Evolutionary conservation across 2,797 vertebrate species (phyloP).

Genomic region (Melanotaenia boesemani): DNA sequence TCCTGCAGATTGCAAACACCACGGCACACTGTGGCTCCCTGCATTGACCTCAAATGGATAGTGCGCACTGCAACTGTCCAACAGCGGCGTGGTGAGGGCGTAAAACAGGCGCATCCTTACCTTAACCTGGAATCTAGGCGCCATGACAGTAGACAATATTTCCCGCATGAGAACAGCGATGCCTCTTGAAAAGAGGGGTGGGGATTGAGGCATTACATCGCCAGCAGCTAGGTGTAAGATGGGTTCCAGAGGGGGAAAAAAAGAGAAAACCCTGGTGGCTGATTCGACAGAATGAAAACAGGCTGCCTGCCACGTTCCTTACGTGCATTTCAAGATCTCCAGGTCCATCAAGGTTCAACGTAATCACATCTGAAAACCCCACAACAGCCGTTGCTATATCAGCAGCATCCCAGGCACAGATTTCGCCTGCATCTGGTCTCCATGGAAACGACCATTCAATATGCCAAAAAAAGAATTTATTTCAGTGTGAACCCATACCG

Average conservation of each 20-base stretch:
- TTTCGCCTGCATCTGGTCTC: slow-evolving; percentile 75
- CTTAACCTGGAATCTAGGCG: slow-evolving; percentile 86
- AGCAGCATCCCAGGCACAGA: slow-evolving; percentile 22
- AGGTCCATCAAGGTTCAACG: not conserved
- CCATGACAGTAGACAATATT: slow-evolving; percentile 78
- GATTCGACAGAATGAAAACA: not conserved
- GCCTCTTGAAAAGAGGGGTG: slow-evolving; percentile 49
- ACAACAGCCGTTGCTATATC: not conserved
- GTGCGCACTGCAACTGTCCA: slow-evolving; percentile 26
- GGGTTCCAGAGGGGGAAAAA: not conserved
- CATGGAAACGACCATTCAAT: slow-evolving; percentile 77
- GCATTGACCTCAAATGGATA: not conserved
- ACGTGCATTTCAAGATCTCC: not conserved
- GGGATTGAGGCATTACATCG: slow-evolving; percentile 47
- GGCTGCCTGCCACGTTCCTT: not conserved
- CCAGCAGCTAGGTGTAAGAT: slow-evolving; percentile 24
- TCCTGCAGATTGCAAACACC: slow-evolving; percentile 2
- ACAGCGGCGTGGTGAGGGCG: slow-evolving; percentile 27
- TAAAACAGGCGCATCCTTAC: slow-evolving; percentile 77
- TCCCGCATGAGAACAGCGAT: slow-evolving; percentile 37
- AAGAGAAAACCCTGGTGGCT: not conserved
- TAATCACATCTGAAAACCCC: slow-evolving; percentile 21
- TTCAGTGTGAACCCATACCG: not conserved
- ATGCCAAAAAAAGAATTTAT: slow-evolving; percentile 37
- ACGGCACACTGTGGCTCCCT: not conserved